Conservation (phyloP, 2,888 invertebrate species). For the Trichacis sp. region DNA sequence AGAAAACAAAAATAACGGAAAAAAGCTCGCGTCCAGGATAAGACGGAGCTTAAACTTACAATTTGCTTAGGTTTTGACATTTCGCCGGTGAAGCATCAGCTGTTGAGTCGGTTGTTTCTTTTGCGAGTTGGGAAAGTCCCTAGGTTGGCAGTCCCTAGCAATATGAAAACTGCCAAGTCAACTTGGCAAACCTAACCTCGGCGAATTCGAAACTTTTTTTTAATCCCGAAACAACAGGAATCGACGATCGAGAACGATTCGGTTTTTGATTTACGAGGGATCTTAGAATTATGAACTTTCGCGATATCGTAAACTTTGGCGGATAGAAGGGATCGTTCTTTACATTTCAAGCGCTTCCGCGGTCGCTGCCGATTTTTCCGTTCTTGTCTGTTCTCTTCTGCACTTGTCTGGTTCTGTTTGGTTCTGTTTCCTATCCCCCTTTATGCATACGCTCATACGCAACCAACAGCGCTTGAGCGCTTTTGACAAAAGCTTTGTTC, state of each 20-base stretch:
- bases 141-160: constrained; percentile 60
- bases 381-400: no score
- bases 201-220: constrained; percentile 6
- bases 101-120: constrained; percentile 56
- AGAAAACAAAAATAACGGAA: not conserved
- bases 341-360: no score
- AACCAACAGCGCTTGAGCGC: no score
- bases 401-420: no score
- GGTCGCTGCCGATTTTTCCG: no score
- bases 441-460: no score
- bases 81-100: constrained; percentile 65
- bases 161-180: constrained; percentile 63
- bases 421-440: no score
- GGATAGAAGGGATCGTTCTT: not conserved
- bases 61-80: constrained; percentile 68
- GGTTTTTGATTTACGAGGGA: not conserved
- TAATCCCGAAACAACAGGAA: constrained; percentile 35
- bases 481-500: no score
- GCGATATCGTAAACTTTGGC: not conserved
- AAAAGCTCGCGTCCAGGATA: not conserved
- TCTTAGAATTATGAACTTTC: not conserved
- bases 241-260: not conserved
- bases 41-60: constrained; percentile 56
- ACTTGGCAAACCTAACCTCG: constrained; percentile 59
- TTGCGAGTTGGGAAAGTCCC: constrained; percentile 52